These are phyloP conservation scores for Pungitius pungitius DNA, from an alignment of 2,113 vertebrate genomes.

Conservation along the genomic window DNA sequence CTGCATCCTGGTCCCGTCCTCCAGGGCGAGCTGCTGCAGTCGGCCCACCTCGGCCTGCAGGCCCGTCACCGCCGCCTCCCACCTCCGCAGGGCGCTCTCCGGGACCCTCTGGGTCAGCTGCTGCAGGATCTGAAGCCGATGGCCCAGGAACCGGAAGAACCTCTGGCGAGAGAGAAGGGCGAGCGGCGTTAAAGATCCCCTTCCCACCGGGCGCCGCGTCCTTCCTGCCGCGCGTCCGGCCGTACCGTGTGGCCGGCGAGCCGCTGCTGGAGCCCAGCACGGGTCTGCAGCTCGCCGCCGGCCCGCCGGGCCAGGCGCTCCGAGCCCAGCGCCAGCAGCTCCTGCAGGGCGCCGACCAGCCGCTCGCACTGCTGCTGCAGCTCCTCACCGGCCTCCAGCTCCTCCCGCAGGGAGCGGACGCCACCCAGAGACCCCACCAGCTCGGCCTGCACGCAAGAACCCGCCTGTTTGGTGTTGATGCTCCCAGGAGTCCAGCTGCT, in stretches of 20 bases:
- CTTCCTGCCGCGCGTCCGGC: not conserved
- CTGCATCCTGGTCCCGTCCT: constrained; percentile 76
- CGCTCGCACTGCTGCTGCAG: constrained; percentile 75
- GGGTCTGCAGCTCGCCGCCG: constrained; percentile 66
- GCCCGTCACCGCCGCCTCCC: constrained; percentile 67
- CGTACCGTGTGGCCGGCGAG: constrained; percentile 84
- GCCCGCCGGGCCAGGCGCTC: constrained; percentile 73
- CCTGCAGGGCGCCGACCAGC: constrained; percentile 77
- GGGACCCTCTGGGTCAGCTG: constrained; percentile 71
- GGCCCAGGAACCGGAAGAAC: constrained; percentile 83
- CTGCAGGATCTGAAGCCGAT: constrained; percentile 75
- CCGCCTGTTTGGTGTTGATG: not conserved
- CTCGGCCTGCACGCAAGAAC: constrained; percentile 73
- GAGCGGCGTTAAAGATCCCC: not conserved
- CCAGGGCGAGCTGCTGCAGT: constrained; percentile 76
- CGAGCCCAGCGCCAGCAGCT: constrained; percentile 78
- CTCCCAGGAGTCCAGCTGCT: no score
- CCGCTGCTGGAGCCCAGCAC: constrained; percentile 74
- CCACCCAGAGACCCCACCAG: constrained; percentile 77
- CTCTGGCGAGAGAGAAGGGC: constrained; percentile 65
- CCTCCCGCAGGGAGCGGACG: constrained; percentile 69
- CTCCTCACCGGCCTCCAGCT: constrained; percentile 72
- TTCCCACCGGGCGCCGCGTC: no score
- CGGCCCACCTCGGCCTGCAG: constrained; percentile 73
- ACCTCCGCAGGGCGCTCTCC: constrained; percentile 68